Conservation (phyloP, 2,888 invertebrate species). For the Thumatha senex region DNA sequence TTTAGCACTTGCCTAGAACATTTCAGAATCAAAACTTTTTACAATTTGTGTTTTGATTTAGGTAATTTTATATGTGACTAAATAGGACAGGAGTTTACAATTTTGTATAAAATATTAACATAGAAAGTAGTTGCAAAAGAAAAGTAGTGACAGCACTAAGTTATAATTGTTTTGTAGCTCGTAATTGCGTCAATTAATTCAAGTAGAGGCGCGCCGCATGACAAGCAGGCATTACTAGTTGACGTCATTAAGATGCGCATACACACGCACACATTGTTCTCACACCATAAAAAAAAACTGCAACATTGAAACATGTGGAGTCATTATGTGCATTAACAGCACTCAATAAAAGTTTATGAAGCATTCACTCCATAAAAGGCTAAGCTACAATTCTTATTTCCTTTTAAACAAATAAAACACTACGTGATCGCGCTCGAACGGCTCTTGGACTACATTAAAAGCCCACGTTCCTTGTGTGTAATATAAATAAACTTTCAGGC, state of each 20-base stretch:
- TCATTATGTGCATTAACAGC: slow-evolving; percentile 55
- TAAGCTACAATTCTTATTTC: slow-evolving; percentile 46
- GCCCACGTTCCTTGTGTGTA: slow-evolving; percentile 15
- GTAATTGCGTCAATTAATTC: slow-evolving; percentile 78
- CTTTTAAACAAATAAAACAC: slow-evolving; percentile 40
- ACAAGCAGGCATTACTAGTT: slow-evolving; percentile 55
- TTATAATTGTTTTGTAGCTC: slow-evolving; percentile 73
- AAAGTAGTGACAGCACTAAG: slow-evolving; percentile 13
- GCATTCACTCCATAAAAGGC: slow-evolving; percentile 52
- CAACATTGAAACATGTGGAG: slow-evolving; percentile 52
- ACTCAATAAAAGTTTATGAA: slow-evolving; percentile 58
- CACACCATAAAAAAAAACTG: slow-evolving; percentile 51
- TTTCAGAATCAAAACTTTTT: too few relatives aligned
- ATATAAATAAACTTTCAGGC: slow-evolving; percentile 44
- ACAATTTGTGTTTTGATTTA: too few relatives aligned
- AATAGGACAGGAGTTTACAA: too few relatives aligned
- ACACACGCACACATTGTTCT: slow-evolving; percentile 70
- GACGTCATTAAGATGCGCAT: slow-evolving; percentile 70
- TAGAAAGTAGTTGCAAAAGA: slow-evolving; percentile 53
- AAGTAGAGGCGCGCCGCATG: slow-evolving; percentile 64
- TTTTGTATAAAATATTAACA: too few relatives aligned
- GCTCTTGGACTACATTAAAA: slow-evolving; percentile 22
- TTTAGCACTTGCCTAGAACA: too few relatives aligned
- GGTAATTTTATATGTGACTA: too few relatives aligned
- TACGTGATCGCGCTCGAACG: slow-evolving; percentile 32